These are phyloP conservation scores for Eristalinus aeneus DNA, from an alignment of 2,888 invertebrate genomes.

Conservation along the genomic window DNA sequence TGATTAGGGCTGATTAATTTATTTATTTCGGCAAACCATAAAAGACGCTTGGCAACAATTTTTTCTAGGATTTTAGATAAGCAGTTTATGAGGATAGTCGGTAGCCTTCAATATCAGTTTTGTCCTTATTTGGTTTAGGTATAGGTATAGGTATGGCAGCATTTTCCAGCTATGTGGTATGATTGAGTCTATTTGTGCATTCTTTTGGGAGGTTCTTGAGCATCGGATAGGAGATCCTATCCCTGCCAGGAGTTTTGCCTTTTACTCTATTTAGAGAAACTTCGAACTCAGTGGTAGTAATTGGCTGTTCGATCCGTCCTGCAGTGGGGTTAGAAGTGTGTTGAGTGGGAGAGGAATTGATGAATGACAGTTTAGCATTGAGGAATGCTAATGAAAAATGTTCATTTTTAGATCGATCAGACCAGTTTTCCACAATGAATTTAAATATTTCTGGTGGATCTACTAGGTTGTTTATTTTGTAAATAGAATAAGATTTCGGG, in stretches of 20 bases:
- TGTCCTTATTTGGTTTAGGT: not conserved
- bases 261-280: not conserved
- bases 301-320: slow-evolving; percentile 14
- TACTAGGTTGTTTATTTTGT: not conserved
- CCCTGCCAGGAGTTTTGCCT: too few species aligned
- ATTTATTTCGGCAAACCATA: not conserved
- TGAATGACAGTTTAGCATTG: not conserved
- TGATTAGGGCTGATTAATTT: not conserved
- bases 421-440: not conserved
- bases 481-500: not conserved
- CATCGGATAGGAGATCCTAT: not conserved
- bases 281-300: slow-evolving; percentile 2
- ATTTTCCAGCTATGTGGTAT: not conserved
- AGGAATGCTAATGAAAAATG: slow-evolving; percentile 4
- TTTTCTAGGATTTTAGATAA: not conserved
- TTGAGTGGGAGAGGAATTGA: not conserved
- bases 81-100: not conserved
- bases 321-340: not conserved
- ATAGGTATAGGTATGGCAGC: slow-evolving; percentile 2
- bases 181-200: not conserved
- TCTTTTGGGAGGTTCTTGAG: not conserved
- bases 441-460: not conserved
- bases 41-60: not conserved
- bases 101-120: not conserved
- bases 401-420: not conserved